phyloP scores from a whole-genome alignment of 2,888 invertebrate genomes.

The Allolobophora icterica region DNA sequence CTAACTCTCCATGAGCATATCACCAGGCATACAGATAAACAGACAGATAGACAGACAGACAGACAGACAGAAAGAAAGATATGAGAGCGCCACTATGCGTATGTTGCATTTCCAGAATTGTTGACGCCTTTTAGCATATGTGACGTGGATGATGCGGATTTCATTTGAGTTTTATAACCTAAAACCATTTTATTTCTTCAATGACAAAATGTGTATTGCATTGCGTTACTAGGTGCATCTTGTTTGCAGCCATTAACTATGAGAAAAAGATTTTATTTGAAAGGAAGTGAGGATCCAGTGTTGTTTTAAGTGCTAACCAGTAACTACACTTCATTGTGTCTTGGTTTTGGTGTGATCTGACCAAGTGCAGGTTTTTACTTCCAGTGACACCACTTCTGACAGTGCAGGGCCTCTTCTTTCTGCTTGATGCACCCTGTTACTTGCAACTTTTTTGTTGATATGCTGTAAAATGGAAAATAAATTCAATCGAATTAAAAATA shows the following conservation, averaged over 20 bases:
- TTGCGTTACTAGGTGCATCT: neutral
- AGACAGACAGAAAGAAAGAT: slow-evolving; percentile 30
- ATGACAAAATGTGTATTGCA: neutral
- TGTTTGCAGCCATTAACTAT: neutral
- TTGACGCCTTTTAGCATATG: neutral
- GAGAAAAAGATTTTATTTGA: neutral
- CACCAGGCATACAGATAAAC: neutral
- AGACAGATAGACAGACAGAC: neutral
- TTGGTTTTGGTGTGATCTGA: too few species aligned
- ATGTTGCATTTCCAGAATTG: neutral
- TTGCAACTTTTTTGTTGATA: neutral
- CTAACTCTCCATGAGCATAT: neutral
- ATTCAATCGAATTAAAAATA: neutral
- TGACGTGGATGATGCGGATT: neutral
- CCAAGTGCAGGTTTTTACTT: too few species aligned
- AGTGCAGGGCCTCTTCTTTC: too few species aligned
- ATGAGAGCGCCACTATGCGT: neutral
- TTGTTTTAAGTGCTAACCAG: too few species aligned
- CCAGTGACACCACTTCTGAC: too few species aligned
- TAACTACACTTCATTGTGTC: too few species aligned
- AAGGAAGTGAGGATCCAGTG: too few species aligned
- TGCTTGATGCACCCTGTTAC: too few species aligned
- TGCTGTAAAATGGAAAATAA: neutral
- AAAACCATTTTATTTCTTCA: neutral
- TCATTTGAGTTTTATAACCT: neutral